A percentile compares a stretch with the other conserved stretches of the same genome.
These are phyloP conservation scores for Heliornis fulica DNA, from an alignment of 2,113 vertebrate genomes.

Conservation along the genomic window DNA sequence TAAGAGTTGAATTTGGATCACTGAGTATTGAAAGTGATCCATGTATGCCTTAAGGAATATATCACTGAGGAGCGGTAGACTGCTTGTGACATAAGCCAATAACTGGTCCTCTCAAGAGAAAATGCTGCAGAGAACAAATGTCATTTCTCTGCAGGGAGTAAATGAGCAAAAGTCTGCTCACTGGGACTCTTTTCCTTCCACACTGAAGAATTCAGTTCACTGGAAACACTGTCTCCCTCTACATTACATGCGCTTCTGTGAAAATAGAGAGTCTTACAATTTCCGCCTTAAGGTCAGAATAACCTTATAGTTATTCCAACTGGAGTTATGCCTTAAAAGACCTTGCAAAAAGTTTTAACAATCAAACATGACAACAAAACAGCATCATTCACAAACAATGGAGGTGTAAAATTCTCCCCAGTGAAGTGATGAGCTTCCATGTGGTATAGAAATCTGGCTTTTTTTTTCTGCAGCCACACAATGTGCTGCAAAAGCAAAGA, in stretches of 20 bases:
- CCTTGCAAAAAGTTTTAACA: not conserved
- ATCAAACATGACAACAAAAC: not conserved
- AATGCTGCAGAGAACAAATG: constrained; percentile 12
- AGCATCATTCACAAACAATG: accelerated
- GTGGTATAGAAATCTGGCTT: not conserved
- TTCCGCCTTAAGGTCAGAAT: not conserved
- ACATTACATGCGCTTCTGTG: not conserved
- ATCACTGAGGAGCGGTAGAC: not conserved
- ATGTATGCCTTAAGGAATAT: not conserved
- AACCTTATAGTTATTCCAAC: not conserved
- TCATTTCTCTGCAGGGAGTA: constrained; percentile 38
- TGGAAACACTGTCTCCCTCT: not conserved
- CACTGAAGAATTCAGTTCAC: not conserved
- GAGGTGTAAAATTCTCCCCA: not conserved
- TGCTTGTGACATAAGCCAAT: constrained; percentile 25
- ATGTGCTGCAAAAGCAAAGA: not conserved
- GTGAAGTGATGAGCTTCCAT: not conserved
- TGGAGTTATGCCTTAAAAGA: not conserved
- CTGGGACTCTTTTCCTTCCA: not conserved
- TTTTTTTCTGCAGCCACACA: not conserved
- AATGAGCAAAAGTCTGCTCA: constrained; percentile 1
- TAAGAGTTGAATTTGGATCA: not conserved
- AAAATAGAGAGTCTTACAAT: not conserved
- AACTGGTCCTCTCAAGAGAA: constrained; percentile 23
- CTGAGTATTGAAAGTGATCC: not conserved